Evolutionary conservation across 2,888 invertebrate species (phyloP).

Genomic region (Microchrysa polita): DNA sequence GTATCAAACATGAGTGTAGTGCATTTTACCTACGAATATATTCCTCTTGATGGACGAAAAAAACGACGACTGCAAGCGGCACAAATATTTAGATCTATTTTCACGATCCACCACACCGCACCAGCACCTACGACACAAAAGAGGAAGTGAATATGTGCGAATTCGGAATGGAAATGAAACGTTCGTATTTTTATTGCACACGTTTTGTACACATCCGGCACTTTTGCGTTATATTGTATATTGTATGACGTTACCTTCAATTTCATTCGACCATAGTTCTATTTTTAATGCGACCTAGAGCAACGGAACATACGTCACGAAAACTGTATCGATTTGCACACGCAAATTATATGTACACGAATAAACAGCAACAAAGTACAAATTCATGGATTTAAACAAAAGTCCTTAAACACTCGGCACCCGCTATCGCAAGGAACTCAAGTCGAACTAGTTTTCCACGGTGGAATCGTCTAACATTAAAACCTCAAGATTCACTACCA

Average conservation of each 20-base stretch:
- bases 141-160: neutral
- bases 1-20: slow-evolving; percentile 6
- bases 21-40: slow-evolving; percentile 39
- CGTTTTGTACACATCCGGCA: neutral
- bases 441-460: neutral
- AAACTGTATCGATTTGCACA: slow-evolving; percentile 38
- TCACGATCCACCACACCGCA: too few relatives aligned
- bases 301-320: slow-evolving; percentile 14
- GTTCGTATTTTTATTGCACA: slow-evolving; percentile 13
- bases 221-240: neutral
- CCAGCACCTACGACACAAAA: neutral
- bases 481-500: too few relatives aligned
- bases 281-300: slow-evolving; percentile 32
- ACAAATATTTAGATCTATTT: too few relatives aligned
- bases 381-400: neutral
- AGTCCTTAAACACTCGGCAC: neutral
- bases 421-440: neutral
- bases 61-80: neutral
- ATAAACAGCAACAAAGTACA: neutral
- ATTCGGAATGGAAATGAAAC: slow-evolving; percentile 7
- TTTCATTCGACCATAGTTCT: slow-evolving; percentile 24
- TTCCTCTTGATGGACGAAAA: neutral
- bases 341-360: slow-evolving; percentile 7
- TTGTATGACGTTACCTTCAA: slow-evolving; percentile 15
- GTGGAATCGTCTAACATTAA: neutral